Evolutionary conservation across 1,140 invertebrate genomes (phyloP), one percentile per base, ranked within the genome.

Genomic region (Leptestheria dahalacensis): DNA sequence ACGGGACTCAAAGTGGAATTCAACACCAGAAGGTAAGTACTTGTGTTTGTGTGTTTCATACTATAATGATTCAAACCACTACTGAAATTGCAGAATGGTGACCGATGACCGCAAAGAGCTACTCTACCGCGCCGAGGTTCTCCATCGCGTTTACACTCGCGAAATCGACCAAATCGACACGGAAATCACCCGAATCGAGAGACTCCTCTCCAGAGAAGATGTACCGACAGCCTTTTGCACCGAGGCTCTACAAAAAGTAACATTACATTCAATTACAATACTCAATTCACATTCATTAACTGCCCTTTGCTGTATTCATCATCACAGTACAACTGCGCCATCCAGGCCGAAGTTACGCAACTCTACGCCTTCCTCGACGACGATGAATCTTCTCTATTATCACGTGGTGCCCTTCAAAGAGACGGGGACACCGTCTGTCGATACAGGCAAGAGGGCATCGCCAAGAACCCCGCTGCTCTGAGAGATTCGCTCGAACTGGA

Each of bases 1-100:
- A 82, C 90, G 74, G 91, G 89, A 15, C 74, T 93, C 12, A 85
- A 86, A 68, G 82, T 92, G 59, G 86, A 93, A 69, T 88, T 79
- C 69, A 92, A 91, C 64, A 93, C 90, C 0, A 75, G 89, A 48
- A 79, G 77, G 77, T 75, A 69, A 69, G 63, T 23, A 21, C 15
- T 52, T 46, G 15, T 23, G n/a, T 23, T 10, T 11, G 20, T 62
- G 61, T 61, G 28, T 53, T n/a, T 12, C 24, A 26, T 11, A 24
- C 15, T 24, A n/a, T n/a, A n/a, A n/a, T n/a, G n/a, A n/a, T n/a
- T n/a, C n/a, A n/a, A n/a, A n/a, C n/a, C n/a, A n/a, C n/a, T 2
- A 48, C 24, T 53, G 15, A 29, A 21, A 47, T 59, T 55, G 18
- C 61, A 74, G 78, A 49, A 78, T 80, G 65, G 68, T 77, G 54